A percentile compares a stretch with the other conserved stretches of the same genome.
Conservation (phyloP, 1,140 invertebrate species). For the Pemphigus obesinymphae region DNA sequence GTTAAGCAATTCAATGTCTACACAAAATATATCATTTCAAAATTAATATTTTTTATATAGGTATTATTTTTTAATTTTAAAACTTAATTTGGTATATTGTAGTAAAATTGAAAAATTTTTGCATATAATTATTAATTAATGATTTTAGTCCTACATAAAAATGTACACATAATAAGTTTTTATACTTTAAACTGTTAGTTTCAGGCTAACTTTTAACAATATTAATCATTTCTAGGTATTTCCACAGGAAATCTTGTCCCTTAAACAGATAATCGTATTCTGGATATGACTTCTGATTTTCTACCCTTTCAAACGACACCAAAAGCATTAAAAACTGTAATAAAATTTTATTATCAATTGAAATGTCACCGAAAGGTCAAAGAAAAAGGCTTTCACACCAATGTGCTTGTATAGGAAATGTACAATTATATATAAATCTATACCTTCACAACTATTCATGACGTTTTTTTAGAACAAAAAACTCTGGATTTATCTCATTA, state of each 20-base stretch:
- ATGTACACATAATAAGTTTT: neutral
- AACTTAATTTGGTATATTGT: too few species aligned
- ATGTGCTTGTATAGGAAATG: neutral
- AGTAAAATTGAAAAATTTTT: too few species aligned
- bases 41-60: too few species aligned
- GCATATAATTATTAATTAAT: too few species aligned
- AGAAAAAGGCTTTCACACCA: conserved; percentile 21
- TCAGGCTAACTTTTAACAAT: neutral
- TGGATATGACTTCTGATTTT: neutral
- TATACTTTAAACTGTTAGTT: neutral
- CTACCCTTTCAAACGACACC: conserved; percentile 10
- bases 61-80: too few species aligned
- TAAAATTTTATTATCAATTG: conserved; percentile 38
- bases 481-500: too few species aligned
- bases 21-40: too few species aligned
- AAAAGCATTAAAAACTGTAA: conserved; percentile 4
- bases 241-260: neutral
- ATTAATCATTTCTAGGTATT: conserved; percentile 10
- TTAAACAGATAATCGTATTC: neutral
- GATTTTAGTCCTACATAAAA: neutral
- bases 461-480: neutral
- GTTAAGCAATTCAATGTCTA: too few species aligned
- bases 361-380: conserved; percentile 37
- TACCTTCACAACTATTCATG: too few species aligned
- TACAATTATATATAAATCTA: conserved; percentile 20